Evolutionary conservation across 2,888 invertebrate species (phyloP).

Genomic region (Rhorus exstirpatorius): DNA sequence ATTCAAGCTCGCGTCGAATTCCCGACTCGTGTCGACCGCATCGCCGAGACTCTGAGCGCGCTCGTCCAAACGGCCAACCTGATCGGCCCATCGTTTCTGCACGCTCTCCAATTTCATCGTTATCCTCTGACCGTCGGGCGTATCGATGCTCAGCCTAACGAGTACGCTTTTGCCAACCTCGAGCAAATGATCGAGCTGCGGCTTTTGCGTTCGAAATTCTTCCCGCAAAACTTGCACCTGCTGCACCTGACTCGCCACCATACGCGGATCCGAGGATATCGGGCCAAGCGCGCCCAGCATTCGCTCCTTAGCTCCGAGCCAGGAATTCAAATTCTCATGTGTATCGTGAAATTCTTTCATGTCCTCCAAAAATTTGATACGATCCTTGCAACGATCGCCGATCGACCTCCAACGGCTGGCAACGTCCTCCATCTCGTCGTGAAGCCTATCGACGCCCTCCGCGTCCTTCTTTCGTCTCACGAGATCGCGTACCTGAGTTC

Average conservation of each 20-base stretch:
- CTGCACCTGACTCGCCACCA: slow-evolving; percentile 98
- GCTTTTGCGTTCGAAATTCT: slow-evolving; percentile 97
- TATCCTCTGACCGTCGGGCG: slow-evolving; percentile 89
- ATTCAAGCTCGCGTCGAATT: slow-evolving; percentile 95
- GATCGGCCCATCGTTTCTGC: slow-evolving; percentile 93
- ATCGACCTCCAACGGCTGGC: slow-evolving; percentile 94
- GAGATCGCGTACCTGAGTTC: slow-evolving; percentile 95
- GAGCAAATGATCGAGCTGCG: slow-evolving; percentile 94
- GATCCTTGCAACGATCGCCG: slow-evolving; percentile 93
- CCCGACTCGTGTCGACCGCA: slow-evolving; percentile 96
- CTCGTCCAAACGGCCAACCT: slow-evolving; percentile 92
- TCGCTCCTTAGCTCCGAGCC: slow-evolving; percentile 97
- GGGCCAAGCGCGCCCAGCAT: slow-evolving; percentile 98
- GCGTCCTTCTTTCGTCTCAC: slow-evolving; percentile 94
- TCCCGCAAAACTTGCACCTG: slow-evolving; percentile 96
- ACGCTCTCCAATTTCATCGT: slow-evolving; percentile 91
- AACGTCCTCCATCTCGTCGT: slow-evolving; percentile 94
- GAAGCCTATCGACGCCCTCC: slow-evolving; percentile 93
- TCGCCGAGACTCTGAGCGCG: slow-evolving; percentile 96
- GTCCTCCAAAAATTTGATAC: slow-evolving; percentile 92
- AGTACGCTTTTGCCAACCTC: slow-evolving; percentile 93
- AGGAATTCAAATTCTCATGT: slow-evolving; percentile 93
- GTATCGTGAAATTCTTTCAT: slow-evolving; percentile 97
- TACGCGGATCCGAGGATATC: slow-evolving; percentile 97
- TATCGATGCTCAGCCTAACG: slow-evolving; percentile 87